These are phyloP conservation scores for Silurus aristotelis DNA, from an alignment of 2,797 vertebrate species.

Conservation along the genomic window DNA sequence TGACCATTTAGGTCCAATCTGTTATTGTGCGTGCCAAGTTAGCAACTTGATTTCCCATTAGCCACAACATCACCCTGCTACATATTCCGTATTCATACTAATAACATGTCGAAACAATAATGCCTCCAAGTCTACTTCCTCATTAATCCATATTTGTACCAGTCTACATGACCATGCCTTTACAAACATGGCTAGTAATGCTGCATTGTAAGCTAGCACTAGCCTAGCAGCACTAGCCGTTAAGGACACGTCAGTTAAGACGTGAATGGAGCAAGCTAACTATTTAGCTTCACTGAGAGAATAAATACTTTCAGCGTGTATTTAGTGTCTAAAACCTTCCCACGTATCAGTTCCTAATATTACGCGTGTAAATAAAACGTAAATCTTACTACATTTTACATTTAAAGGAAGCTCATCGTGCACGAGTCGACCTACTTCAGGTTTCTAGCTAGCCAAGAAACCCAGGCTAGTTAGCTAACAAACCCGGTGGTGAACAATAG, in stretches of 20 bases:
- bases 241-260: slow-evolving; percentile 78
- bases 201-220: not conserved
- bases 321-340: too few species aligned
- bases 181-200: not conserved
- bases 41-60: not conserved
- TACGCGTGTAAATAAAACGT: not conserved
- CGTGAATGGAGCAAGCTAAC: not conserved
- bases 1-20: too few species aligned
- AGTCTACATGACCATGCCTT: not conserved
- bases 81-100: not conserved
- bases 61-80: not conserved
- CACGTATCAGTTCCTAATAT: not conserved
- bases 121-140: not conserved
- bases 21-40: not conserved
- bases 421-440: not conserved
- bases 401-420: not conserved
- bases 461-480: not conserved
- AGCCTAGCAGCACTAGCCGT: slow-evolving; percentile 1
- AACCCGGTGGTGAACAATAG: not conserved
- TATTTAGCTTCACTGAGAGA: not conserved
- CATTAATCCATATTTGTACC: not conserved
- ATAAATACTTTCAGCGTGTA: not conserved
- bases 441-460: not conserved
- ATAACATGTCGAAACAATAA: not conserved
- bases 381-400: not conserved